Evolutionary conservation across 2,113 vertebrate species (phyloP), one percentile per base, ranked within the genome.

Genomic region (Callipepla californica): DNA sequence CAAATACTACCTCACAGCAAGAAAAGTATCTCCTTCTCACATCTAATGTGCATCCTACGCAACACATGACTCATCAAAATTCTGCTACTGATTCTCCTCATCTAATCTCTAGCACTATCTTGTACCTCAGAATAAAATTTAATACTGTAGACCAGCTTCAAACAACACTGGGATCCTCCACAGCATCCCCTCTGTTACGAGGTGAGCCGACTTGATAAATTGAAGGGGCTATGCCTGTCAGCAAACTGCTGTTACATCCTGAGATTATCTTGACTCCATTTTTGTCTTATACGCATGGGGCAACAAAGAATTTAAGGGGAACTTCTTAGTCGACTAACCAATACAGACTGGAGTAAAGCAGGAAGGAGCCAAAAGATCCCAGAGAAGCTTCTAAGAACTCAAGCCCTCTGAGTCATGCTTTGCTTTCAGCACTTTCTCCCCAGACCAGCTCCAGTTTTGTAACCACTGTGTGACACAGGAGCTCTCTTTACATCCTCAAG

Each of bases 91-190:
- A 72, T 80, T 57, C 68, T 77, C 42, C n/a, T 19, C 63, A 50
- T 65, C 25, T 89, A 38, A 79, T 32, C 15, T 66, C 66, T 85
- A 66, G 65, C 44, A 47, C 20, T 51, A 0, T 38, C 73, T 89
- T 80, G 32, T 74, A 80, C 3, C 14, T 55, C 18, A 25, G 19
- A 45, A n/a, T 25, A 61, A 77, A 83, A 20, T 34, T 80, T 25
- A 40, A 66, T 7, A 9, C 7, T 36, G 36, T 7, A 66, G 51
- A 48, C 44, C 50, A 67, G 13, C 18, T 80, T 50, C 55, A 53
- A 0, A 0, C 12, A 76, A 82, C 8, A 61, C 2, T 8, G 25
- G 20, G 30, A 63, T 55, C 50, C 23, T 51, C 50, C 23, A 47
- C 16, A 86, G 65, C 61, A 47, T 51, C 36, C 82, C 42, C 26